Evolutionary conservation across 2,888 invertebrate species (phyloP).

Genomic region (Epistrophella euchroma): DNA sequence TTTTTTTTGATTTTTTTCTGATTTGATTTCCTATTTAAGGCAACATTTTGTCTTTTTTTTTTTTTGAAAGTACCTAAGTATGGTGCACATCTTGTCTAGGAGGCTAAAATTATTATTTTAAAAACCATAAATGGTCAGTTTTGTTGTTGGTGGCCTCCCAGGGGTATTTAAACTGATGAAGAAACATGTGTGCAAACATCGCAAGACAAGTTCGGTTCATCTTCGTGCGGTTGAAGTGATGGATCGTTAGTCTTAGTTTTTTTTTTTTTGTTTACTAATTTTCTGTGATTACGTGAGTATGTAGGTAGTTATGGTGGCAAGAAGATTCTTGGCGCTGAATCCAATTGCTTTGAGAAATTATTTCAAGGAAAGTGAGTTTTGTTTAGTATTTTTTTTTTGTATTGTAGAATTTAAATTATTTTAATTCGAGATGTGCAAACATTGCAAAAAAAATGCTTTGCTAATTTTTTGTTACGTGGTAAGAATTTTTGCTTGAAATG

Average conservation of each 20-base stretch:
- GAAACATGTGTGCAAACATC: constrained; percentile 53
- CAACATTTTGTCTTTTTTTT: too few relatives aligned
- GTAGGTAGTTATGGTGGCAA: constrained; percentile 22
- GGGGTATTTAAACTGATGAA: constrained; percentile 46
- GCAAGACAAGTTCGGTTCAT: constrained; percentile 44
- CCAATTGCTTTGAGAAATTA: constrained; percentile 50
- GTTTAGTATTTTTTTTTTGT: neutral
- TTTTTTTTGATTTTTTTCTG: constrained; percentile 19
- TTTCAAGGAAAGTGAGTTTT: constrained; percentile 61
- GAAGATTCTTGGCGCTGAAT: constrained; percentile 62
- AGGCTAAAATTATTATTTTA: constrained; percentile 11
- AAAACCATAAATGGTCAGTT: constrained; percentile 48
- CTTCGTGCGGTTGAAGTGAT: constrained; percentile 35
- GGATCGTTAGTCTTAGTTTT: constrained; percentile 35
- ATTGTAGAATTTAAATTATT: constrained; percentile 9
- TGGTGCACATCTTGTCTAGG: constrained; percentile 18
- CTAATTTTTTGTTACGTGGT: constrained; percentile 25
- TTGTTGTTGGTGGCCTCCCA: constrained; percentile 39
- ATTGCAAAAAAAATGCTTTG: constrained; percentile 14
- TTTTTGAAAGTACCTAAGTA: constrained; percentile 49
- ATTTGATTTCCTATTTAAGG: constrained; percentile 51
- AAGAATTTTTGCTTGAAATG: constrained; percentile 17
- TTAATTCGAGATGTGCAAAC: constrained; percentile 31
- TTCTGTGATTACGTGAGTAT: neutral
- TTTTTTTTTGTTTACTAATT: constrained; percentile 17